Evolutionary conservation across 2,797 vertebrate genomes (phyloP).

Genomic region (Cossypha niveicapilla): DNA sequence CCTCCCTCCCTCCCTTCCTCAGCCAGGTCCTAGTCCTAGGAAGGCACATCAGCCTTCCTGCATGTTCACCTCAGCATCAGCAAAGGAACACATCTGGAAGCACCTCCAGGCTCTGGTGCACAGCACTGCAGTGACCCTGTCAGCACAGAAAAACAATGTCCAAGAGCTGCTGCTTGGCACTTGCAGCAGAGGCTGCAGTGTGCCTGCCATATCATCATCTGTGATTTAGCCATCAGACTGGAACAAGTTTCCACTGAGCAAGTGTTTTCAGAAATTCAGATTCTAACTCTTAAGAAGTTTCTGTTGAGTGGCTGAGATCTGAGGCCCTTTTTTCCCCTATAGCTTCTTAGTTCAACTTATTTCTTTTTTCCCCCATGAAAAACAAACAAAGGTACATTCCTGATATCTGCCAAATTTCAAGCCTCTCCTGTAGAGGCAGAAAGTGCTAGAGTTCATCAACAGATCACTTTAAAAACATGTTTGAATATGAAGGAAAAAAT

Average conservation of each 20-base stretch:
- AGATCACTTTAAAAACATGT: not conserved
- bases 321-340: not conserved
- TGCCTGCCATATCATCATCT: not conserved
- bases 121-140: not conserved
- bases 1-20: not conserved
- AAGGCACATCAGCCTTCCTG: not conserved
- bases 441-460: not conserved
- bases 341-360: not conserved
- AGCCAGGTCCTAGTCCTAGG: not conserved
- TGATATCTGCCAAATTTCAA: constrained; percentile 7
- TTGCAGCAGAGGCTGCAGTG: not conserved
- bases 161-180: not conserved
- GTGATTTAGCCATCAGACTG: not conserved
- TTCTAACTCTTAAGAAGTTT: constrained; percentile 8
- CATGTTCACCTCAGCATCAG: not conserved
- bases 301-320: not conserved
- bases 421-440: not conserved
- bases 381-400: constrained; percentile 4
- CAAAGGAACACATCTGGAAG: not conserved
- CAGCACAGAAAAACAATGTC: not conserved
- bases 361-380: not conserved
- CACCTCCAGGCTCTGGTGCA: not conserved
- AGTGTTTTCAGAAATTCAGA: constrained; percentile 27
- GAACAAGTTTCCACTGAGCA: not conserved
- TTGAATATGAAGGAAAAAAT: not conserved